Percentiles rank a stretch among this genome's conserved stretches.
Evolutionary conservation across 2,888 invertebrate species (phyloP).

Genomic region (Athetis lepigone): DNA sequence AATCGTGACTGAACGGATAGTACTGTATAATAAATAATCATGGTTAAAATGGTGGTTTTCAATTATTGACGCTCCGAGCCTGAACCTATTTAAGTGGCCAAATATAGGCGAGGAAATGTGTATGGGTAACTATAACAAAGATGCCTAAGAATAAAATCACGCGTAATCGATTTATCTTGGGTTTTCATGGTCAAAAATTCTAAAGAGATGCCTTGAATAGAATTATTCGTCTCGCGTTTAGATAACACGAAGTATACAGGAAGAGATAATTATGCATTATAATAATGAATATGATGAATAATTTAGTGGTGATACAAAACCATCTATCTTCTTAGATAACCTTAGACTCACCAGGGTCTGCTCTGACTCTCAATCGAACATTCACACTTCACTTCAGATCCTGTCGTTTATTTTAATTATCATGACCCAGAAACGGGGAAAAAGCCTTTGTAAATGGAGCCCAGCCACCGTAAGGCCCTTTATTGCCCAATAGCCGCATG

Average conservation of each 20-base stretch:
- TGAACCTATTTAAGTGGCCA: constrained; percentile 61
- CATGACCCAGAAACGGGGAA: constrained; percentile 47
- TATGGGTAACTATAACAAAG: constrained; percentile 55
- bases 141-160: constrained; percentile 51
- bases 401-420: constrained; percentile 45
- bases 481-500: constrained; percentile 18
- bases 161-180: constrained; percentile 47
- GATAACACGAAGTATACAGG: constrained; percentile 25
- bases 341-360: constrained; percentile 16
- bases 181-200: constrained; percentile 49
- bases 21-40: constrained; percentile 71
- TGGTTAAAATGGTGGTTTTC: constrained; percentile 73
- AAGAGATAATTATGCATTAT: constrained; percentile 21
- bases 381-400: constrained; percentile 37
- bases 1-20: constrained; percentile 79
- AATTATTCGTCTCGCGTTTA: constrained; percentile 24
- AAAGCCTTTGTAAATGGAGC: constrained; percentile 26
- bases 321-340: constrained; percentile 48
- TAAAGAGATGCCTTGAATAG: constrained; percentile 40
- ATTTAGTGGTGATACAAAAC: constrained; percentile 23
- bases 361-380: constrained; percentile 32
- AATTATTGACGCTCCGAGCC: constrained; percentile 74
- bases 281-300: constrained; percentile 17
- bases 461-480: constrained; percentile 17
- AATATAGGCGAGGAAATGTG: constrained; percentile 65